Base-by-base conservation (phyloP, 2,797 vertebrate genomes). In the Crypturellus tataupa region DNA sequence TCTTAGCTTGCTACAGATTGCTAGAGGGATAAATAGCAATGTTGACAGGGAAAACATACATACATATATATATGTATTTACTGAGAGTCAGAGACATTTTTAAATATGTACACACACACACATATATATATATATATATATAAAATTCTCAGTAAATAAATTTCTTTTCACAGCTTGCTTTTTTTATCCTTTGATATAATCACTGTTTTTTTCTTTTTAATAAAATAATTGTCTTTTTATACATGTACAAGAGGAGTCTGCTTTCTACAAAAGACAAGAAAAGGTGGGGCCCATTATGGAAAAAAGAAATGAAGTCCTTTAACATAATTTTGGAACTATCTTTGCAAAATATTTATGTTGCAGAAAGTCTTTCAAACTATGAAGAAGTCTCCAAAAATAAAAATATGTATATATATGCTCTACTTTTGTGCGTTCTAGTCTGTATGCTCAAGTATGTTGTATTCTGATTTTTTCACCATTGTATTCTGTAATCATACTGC, bases 281-380 rank as follows among this genome's bases (percentile, higher is more conserved):
- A 91, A 62, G 12, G 67, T 23, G 8, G 24, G 19, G 35, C 33
- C 20, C 42, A 2, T 15, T 83, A n/a, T 46, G 62, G 44, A 62
- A 42, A 62, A 42, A 24, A 49, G 58, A 39, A 20, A 9, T 1
- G 29, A 7, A 56, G 55, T 56, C 56, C 70, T 10, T 80, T 65
- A 4, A 13, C 27, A 44, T 6, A 78, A 73, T 71, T 89, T 90
- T 59, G 46, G 35, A 86, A 75, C 42, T 91, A 71, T 64, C 67
- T 47, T 7, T 21, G 3, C 86, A 84, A 75, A 73, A 59, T 72
- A 82, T 67, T 91, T 68, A 91, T 86, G 16, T 84, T 85, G 85
- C 90, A 84, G n/a, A 31, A 87, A 79, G 29, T 84, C 87, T 94
- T 93, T 65, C 80, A 88, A 89, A 91, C 35, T 25, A 85, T 2